Base-by-base conservation (phyloP, 2,113 vertebrate genomes). In the Paralichthys olivaceus region DNA sequence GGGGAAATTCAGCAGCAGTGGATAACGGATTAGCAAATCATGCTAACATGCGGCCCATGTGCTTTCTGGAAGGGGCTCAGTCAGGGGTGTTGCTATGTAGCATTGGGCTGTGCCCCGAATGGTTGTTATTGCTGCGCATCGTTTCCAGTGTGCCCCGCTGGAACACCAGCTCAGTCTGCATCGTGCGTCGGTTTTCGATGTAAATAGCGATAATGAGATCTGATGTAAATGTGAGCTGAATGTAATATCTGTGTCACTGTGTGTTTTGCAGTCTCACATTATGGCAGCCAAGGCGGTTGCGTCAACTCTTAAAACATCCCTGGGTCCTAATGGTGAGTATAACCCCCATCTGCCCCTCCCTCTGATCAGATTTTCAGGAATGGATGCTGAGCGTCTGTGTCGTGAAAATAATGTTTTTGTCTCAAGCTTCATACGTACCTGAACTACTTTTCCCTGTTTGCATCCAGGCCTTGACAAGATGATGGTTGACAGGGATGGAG, bases 231-330 rank as follows among this genome's bases (percentile, higher is more conserved):
- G 4, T 51, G 0, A 25, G 2, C 14, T 79, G 2, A 40, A 68
- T 2, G 9, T 40, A 3, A 28, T 87, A 23, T 34, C 75, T 93
- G n/a, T 92, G 37, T 92, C 70, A 87, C 94, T 34, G 75, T 93
- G n/a, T 93, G 37, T 92, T 70, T 89, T 94, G 25, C 81, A 99
- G 98, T 99, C 98, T 86, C 98, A 99, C 64, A 99, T 99, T 79
- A 97, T 99, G 97, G 98, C 98, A 87, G 98, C 94, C 17, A 99
- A 99, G 74, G 97, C 98, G 26, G 97, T 99, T n/a, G 96, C 96
- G 29, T 97, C 96, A 77, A 99, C 97, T 19, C 93, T 99, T 58
- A 96, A 88, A 90, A 98, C 98, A 19, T 99, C 98, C 1, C 92
- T 99, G 67, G 98, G 98, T 57, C 98, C 98, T 34, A 99, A 99